Evolutionary conservation across 1,140 invertebrate genomes (phyloP).

Genomic region (Hyles euphorbiae): DNA sequence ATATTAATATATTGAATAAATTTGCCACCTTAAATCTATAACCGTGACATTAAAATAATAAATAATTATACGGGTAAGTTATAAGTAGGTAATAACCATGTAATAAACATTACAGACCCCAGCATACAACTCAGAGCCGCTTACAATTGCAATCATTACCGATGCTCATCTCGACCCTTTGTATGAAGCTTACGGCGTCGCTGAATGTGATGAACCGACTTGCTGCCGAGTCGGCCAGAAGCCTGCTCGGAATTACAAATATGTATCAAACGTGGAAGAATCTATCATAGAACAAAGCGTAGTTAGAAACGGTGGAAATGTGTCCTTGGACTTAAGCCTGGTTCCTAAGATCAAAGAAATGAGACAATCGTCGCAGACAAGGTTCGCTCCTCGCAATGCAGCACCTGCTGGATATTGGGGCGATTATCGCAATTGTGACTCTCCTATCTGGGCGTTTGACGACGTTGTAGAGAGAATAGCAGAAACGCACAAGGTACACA

Average conservation of each 20-base stretch:
- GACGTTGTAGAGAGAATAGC: conserved; percentile 77
- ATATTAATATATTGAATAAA: no score
- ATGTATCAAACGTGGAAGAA: conserved; percentile 28
- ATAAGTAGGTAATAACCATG: background rate
- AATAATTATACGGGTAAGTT: no score
- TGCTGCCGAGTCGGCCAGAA: conserved; percentile 84
- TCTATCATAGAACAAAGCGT: conserved; percentile 29
- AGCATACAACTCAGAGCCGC: conserved; percentile 16
- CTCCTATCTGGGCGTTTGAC: conserved; percentile 80
- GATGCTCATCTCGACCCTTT: conserved; percentile 89
- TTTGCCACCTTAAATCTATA: no score
- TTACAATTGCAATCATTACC: conserved; percentile 83
- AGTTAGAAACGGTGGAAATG: conserved; percentile 24
- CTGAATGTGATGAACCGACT: conserved; percentile 83
- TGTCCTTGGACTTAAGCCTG: conserved; percentile 43
- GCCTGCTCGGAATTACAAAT: conserved; percentile 15
- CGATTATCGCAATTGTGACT: conserved; percentile 85
- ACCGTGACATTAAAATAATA: no score
- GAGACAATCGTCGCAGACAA: conserved; percentile 18
- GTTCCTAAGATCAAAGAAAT: conserved; percentile 29
- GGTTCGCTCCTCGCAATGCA: conserved; percentile 18
- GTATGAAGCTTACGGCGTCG: conserved; percentile 81
- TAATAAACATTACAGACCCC: conserved; percentile 13
- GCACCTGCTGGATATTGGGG: conserved; percentile 85
- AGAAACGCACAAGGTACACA: conserved; percentile 72